Conservation (phyloP, 1,140 invertebrate genomes). For the Achroia grisella region DNA sequence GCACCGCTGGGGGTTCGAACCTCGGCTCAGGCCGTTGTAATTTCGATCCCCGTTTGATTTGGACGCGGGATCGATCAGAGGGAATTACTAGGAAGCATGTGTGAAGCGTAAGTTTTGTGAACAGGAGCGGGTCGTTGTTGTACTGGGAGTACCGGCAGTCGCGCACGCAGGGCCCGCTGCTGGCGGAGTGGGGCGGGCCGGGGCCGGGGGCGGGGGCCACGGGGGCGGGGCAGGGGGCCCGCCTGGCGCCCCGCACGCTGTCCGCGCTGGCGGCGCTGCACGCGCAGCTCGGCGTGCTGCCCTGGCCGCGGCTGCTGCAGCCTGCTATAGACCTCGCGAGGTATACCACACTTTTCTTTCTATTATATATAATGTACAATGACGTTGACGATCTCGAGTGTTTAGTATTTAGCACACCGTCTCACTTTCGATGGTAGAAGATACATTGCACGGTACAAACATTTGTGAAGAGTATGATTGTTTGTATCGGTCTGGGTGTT, state of each 20-base stretch:
- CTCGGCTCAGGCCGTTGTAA: too few relatives aligned
- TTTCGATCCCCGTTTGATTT: too few relatives aligned
- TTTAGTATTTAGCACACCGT: too few relatives aligned
- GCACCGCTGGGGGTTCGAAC: too few relatives aligned
- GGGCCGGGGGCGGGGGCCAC: background rate
- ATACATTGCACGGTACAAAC: too few relatives aligned
- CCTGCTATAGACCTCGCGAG: conserved; percentile 79
- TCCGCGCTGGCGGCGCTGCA: conserved; percentile 65
- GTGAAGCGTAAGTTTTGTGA: too few relatives aligned
- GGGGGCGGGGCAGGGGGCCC: conserved; percentile 15
- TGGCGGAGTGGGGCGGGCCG: conserved; percentile 37
- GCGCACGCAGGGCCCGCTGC: conserved; percentile 23
- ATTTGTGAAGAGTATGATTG: too few relatives aligned
- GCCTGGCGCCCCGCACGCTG: conserved; percentile 33
- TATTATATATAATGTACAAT: background rate
- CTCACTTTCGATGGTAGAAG: too few relatives aligned
- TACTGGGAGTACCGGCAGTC: conserved; percentile 78
- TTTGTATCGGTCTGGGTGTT: too few relatives aligned
- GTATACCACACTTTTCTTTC: conserved; percentile 18
- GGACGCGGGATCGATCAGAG: too few relatives aligned
- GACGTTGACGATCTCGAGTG: too few relatives aligned
- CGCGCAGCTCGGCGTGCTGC: conserved; percentile 75
- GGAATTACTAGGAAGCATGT: too few relatives aligned
- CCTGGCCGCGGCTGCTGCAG: conserved; percentile 78
- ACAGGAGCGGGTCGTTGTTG: conserved; percentile 82